Evolutionary conservation across 1,140 invertebrate species (phyloP).

Genomic region (Littorina saxatilis): DNA sequence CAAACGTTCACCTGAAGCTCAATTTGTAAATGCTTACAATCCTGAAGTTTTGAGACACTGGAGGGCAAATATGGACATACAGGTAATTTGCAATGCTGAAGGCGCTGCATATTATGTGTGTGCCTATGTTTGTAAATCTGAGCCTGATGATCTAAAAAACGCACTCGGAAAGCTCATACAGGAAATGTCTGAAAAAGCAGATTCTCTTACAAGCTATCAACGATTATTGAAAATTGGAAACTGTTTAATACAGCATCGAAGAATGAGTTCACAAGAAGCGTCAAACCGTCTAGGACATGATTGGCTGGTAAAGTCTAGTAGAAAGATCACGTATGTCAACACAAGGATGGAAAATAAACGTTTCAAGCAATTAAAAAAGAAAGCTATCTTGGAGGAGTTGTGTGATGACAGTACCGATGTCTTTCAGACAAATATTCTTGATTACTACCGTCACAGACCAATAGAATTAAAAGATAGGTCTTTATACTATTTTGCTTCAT

Average conservation of each 20-base stretch:
- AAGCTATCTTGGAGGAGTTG: background rate
- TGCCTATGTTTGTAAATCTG: constrained; percentile 51
- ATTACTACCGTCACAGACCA: constrained; percentile 19
- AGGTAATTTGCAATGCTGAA: constrained; percentile 48
- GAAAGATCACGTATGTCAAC: constrained; percentile 46
- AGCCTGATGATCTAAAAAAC: too few species aligned
- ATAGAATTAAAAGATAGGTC: constrained; percentile 14
- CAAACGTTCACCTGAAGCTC: constrained; percentile 8
- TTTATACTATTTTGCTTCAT: constrained; percentile 41
- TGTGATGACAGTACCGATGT: too few species aligned
- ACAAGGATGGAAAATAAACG: constrained; percentile 40
- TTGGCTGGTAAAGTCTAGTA: constrained; percentile 39
- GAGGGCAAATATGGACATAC: too few species aligned
- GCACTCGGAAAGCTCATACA: constrained; percentile 35
- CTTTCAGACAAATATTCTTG: too few species aligned
- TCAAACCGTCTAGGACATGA: constrained; percentile 36
- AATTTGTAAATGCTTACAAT: constrained; percentile 51
- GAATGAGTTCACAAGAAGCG: constrained; percentile 49
- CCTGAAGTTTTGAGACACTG: constrained; percentile 39
- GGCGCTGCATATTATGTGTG: constrained; percentile 55
- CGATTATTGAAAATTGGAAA: constrained; percentile 41
- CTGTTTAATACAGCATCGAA: constrained; percentile 42
- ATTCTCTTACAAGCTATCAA: constrained; percentile 19
- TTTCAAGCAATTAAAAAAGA: constrained; percentile 36
- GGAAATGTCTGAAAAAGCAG: too few species aligned